These are phyloP conservation scores for Ormia ochracea DNA, from an alignment of 2,888 invertebrate genomes.

Conservation along the genomic window DNA sequence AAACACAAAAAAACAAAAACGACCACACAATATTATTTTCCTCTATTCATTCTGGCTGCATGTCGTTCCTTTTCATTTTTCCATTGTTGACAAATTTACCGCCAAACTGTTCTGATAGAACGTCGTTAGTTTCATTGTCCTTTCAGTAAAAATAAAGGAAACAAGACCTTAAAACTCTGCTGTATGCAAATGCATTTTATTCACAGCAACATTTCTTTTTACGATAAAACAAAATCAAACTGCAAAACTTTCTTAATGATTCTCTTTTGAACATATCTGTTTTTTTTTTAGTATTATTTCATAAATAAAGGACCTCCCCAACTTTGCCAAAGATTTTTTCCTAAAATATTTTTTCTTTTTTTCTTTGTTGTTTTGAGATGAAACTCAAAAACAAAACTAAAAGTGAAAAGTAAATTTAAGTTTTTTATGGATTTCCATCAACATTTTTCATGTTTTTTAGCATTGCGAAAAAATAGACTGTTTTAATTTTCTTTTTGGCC, in stretches of 20 bases:
- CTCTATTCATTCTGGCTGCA: too few species aligned
- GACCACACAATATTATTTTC: too few species aligned
- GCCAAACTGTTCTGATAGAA: constrained; percentile 8
- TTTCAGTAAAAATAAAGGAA: background rate
- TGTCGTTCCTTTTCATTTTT: too few species aligned
- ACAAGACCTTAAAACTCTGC: background rate
- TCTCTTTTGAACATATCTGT: background rate
- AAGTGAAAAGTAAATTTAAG: background rate
- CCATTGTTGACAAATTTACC: constrained; percentile 45
- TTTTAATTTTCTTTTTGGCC: background rate
- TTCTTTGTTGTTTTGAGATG: background rate
- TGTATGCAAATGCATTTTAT: constrained; percentile 54
- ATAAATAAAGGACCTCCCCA: background rate
- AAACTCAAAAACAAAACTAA: background rate
- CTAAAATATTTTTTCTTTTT: constrained; percentile 9
- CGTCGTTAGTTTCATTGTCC: constrained; percentile 19
- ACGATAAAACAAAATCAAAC: background rate
- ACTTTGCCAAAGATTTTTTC: background rate
- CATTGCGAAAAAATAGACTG: background rate
- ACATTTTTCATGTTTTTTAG: background rate
- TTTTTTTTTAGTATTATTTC: too few species aligned
- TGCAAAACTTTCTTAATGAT: constrained; percentile 4
- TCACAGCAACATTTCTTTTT: constrained; percentile 21
- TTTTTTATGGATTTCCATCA: constrained; percentile 6
- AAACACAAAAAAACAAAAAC: too few species aligned